Evolutionary conservation across 2,888 invertebrate genomes (phyloP).

Genomic region (Dasysyrphus tricinctus): DNA sequence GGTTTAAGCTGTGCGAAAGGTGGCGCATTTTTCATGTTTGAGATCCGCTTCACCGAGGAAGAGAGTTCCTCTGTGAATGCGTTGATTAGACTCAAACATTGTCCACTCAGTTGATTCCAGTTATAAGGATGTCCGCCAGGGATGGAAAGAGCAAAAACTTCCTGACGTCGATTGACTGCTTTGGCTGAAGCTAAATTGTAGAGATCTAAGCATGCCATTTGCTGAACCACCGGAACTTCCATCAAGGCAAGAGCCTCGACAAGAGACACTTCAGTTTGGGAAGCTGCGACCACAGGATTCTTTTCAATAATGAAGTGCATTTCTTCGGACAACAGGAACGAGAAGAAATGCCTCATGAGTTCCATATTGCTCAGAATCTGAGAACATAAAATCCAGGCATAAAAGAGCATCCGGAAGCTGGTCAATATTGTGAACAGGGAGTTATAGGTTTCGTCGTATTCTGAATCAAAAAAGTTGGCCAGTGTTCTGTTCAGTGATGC

Average conservation of each 20-base stretch:
- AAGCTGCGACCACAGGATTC: conserved; percentile 78
- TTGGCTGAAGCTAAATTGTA: conserved; percentile 85
- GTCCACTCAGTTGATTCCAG: conserved; percentile 89
- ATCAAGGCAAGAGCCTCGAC: conserved; percentile 85
- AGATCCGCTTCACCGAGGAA: conserved; percentile 82
- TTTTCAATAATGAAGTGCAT: conserved; percentile 87
- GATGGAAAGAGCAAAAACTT: conserved; percentile 89
- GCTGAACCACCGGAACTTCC: conserved; percentile 87
- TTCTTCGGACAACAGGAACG: conserved; percentile 89
- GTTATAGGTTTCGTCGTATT: conserved; percentile 78
- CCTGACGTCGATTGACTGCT: conserved; percentile 85
- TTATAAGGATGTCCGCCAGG: conserved; percentile 95
- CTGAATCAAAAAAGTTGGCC: conserved; percentile 84
- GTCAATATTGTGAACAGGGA: conserved; percentile 81
- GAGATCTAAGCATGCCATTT: conserved; percentile 90
- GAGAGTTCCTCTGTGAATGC: conserved; percentile 88
- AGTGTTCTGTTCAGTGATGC: conserved; percentile 84
- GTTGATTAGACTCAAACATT: conserved; percentile 87
- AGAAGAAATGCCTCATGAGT: conserved; percentile 88
- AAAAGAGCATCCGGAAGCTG: conserved; percentile 84
- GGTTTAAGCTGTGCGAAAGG: conserved; percentile 72
- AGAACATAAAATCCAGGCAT: conserved; percentile 88
- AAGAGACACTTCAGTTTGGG: conserved; percentile 84
- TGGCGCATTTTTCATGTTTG: conserved; percentile 78
- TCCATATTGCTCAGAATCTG: conserved; percentile 89